These are phyloP conservation scores for Cylindroiulus punctatus DNA, from an alignment of 2,888 invertebrate species.

Conservation along the genomic window DNA sequence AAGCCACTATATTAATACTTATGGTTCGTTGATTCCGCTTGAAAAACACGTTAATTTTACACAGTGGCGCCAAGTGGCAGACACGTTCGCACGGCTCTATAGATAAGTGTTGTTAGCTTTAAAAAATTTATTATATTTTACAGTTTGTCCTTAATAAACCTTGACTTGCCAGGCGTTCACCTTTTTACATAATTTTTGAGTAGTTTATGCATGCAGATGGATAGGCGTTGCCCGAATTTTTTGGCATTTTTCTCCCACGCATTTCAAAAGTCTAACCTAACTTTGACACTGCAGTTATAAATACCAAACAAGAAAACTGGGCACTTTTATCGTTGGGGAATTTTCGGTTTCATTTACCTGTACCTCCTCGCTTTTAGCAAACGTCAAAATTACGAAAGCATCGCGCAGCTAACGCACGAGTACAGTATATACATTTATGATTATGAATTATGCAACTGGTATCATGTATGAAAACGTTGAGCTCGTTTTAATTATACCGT, in stretches of 20 bases:
- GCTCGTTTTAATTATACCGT: no score
- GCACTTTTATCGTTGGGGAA: not conserved
- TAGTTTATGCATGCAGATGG: slow-evolving; percentile 34
- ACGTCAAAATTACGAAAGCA: not conserved
- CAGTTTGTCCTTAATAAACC: slow-evolving; percentile 44
- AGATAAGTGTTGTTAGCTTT: slow-evolving; percentile 3
- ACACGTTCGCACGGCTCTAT: slow-evolving; percentile 29
- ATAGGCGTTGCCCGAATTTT: slow-evolving; percentile 39
- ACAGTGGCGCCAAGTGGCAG: slow-evolving; percentile 43
- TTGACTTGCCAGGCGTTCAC: slow-evolving; percentile 47
- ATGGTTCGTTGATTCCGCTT: slow-evolving; percentile 35
- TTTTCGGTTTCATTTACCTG: not conserved
- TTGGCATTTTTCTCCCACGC: slow-evolving; percentile 21
- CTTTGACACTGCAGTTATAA: slow-evolving; percentile 28
- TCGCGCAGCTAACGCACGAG: not conserved
- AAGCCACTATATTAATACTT: slow-evolving; percentile 11
- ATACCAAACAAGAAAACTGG: slow-evolving; percentile 13
- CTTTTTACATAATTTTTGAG: slow-evolving; percentile 40
- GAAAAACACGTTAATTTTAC: slow-evolving; percentile 17
- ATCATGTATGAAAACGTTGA: no score
- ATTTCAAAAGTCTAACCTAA: not conserved
- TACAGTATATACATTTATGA: not conserved
- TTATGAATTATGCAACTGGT: not conserved
- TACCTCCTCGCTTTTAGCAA: not conserved
- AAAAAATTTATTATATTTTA: not conserved